These are phyloP conservation scores for Lathamus discolor DNA, from an alignment of 2,113 vertebrate genomes.

Conservation along the genomic window DNA sequence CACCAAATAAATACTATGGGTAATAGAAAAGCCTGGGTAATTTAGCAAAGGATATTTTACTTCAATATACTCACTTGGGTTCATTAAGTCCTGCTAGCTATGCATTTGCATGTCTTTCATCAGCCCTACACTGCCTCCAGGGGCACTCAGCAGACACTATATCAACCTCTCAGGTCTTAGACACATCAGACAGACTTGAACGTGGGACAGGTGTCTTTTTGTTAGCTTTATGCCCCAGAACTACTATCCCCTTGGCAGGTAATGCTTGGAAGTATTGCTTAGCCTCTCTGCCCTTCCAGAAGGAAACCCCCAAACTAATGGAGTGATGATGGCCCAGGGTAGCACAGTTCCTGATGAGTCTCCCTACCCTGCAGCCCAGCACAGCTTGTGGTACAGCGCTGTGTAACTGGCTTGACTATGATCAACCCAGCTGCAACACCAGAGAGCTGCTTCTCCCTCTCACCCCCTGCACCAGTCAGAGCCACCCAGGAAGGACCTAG, in stretches of 20 bases:
- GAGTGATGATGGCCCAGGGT: rapidly evolving
- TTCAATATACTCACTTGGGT: neutral
- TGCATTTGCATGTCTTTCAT: neutral
- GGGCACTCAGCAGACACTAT: neutral
- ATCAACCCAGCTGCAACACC: neutral
- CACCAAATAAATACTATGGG: neutral
- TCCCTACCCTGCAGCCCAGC: neutral
- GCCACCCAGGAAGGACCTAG: neutral
- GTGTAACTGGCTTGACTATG: too few relatives aligned
- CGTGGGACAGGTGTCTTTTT: neutral
- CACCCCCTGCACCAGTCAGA: neutral
- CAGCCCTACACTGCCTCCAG: neutral
- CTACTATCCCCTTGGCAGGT: neutral
- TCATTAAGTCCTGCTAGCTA: neutral
- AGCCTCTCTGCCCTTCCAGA: neutral
- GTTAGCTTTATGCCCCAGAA: neutral
- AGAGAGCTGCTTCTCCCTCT: neutral
- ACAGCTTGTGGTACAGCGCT: rapidly evolving
- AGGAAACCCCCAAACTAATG: neutral
- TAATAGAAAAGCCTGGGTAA: neutral
- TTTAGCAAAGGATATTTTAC: neutral
- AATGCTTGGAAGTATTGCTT: neutral
- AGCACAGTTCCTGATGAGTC: neutral
- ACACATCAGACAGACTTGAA: neutral
- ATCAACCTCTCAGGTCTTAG: neutral